Evolutionary conservation across 2,888 invertebrate genomes (phyloP).

Genomic region (Thereva nobilitata): DNA sequence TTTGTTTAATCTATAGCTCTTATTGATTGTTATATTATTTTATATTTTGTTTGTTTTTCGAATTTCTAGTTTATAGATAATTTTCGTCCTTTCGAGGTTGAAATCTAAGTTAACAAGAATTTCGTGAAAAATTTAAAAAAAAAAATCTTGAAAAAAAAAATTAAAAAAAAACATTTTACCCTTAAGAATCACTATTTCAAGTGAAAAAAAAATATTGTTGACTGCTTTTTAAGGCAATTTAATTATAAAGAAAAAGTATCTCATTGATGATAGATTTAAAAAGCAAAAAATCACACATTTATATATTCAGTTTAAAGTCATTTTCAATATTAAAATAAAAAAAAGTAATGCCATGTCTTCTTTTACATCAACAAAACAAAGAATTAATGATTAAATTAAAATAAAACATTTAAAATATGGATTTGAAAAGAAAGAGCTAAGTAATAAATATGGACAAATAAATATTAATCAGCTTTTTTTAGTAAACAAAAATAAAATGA

Average conservation of each 20-base stretch:
- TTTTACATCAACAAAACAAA: constrained; percentile 2
- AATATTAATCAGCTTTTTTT: neutral
- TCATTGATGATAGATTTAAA: too few relatives aligned
- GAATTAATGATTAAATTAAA: neutral
- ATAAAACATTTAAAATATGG: constrained; percentile 4
- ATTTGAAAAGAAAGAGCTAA: constrained; percentile 9
- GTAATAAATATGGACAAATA: constrained; percentile 2
- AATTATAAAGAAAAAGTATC: too few relatives aligned
- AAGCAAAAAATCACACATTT: neutral
- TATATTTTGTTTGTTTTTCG: constrained; percentile 2
- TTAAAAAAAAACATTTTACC: too few relatives aligned
- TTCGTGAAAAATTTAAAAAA: too few relatives aligned
- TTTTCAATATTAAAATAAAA: constrained; percentile 4
- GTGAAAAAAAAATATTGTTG: too few relatives aligned
- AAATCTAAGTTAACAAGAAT: neutral
- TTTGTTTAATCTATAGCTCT: too few relatives aligned
- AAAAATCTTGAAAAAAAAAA: too few relatives aligned
- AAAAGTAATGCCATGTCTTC: too few relatives aligned
- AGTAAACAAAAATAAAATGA: neutral
- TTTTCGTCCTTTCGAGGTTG: constrained; percentile 23
- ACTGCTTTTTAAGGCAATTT: too few relatives aligned
- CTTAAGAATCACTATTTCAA: too few relatives aligned
- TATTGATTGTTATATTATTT: neutral
- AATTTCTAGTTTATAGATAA: constrained; percentile 17
- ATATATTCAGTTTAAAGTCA: constrained; percentile 6